Base-by-base conservation (phyloP, 2,888 invertebrate genomes). In the Scaptomyza tumidula region DNA sequence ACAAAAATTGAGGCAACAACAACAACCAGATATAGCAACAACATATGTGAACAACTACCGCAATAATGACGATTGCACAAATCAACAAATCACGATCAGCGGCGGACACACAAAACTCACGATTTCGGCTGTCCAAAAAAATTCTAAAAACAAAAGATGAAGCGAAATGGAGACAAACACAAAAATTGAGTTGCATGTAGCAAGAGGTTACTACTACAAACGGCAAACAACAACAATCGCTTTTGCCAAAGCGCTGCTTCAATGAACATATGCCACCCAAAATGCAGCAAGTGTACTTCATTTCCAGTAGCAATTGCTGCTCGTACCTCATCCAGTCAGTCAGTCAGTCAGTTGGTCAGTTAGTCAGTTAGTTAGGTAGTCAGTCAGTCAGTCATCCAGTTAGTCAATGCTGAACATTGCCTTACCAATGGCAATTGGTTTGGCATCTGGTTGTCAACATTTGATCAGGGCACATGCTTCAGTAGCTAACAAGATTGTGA, bases 31-130 rank as follows among this genome's bases (percentile, higher is more conserved):
- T 53, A 49, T 19, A 37, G 13, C 16, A 44, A 13, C 19, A 29
- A 19, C 44, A 29, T 43, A 50, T 48, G 46, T 35, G 58, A 43
- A 37, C 27, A 53, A 39, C 59, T 57, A 44, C 65, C 48, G 55
- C 59, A 78, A 65, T 65, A 70, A 75, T 61, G 52, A 56, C 85
- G 71, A 81, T 77, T 64, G 76, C 85, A 86, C 77, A 84, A 85
- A 84, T 86, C 83, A 82, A 81, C 87, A 82, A 87, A 87, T 85
- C 83, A 84, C 83, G 84, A 84, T 78, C 88, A 69, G 53, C 61
- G 69, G 54, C 50, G 50, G 44, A 46, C 31, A 43, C 50, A 73
- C 45, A 68, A 71, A 76, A 71, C 83, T 85, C 84, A 85, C 84
- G 84, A 85, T 83, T 86, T 80, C 57, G 67, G 63, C 54, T 70